A percentile compares a stretch with the other conserved stretches of the same genome.
These are phyloP conservation scores for Petrocephalus schoutedeni DNA, from an alignment of 2,797 vertebrate genomes.

Conservation along the genomic window DNA sequence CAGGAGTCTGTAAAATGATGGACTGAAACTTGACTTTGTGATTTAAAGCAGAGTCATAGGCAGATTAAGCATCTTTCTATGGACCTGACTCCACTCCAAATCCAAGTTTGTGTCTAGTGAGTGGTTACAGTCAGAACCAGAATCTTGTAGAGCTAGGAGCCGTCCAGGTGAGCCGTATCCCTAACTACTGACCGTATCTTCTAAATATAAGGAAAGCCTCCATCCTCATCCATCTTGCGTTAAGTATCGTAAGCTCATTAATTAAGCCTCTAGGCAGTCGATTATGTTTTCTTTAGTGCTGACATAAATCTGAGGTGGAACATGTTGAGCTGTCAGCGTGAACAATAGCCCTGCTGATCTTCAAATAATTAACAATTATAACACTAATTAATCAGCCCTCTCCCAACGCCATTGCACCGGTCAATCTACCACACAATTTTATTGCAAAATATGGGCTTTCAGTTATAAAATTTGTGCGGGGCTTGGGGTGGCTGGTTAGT, in stretches of 20 bases:
- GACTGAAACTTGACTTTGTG: constrained; percentile 24
- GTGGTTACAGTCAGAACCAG: background rate
- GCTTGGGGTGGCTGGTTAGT: background rate
- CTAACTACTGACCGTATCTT: constrained; percentile 22
- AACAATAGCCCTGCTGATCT: constrained; percentile 61
- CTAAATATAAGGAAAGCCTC: constrained; percentile 26
- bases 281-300: constrained; percentile 58
- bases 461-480: background rate
- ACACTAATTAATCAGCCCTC: constrained; percentile 57
- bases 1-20: constrained; percentile 13
- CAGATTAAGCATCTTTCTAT: constrained; percentile 9
- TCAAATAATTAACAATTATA: constrained; percentile 64
- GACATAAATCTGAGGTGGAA: constrained; percentile 63
- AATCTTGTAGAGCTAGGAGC: background rate
- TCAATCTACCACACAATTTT: constrained; percentile 35
- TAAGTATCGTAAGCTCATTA: constrained; percentile 58
- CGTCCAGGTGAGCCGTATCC: constrained; percentile 19
- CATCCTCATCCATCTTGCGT: constrained; percentile 40
- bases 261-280: constrained; percentile 61
- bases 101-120: background rate
- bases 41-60: background rate
- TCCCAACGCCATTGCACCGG: background rate
- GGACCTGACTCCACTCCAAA: background rate
- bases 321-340: constrained; percentile 54
- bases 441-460: background rate